Evolutionary conservation across 2,888 invertebrate genomes (phyloP), one percentile per base, ranked within the genome.

Genomic region (Nineta flava): DNA sequence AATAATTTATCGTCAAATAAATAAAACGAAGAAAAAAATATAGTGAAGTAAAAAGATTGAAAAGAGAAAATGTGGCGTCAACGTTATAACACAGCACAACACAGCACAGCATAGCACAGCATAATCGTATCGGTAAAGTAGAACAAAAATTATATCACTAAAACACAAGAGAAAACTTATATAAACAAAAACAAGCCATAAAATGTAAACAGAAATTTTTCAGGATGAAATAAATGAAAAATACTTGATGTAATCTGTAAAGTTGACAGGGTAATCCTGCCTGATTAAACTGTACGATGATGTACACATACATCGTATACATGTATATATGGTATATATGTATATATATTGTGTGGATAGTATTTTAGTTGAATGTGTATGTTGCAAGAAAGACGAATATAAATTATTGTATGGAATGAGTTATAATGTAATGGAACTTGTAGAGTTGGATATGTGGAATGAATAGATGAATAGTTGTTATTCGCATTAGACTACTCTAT

Each of bases 211-310:
- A 44, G 21, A 44, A 44, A 44, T 44, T 44, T 44, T 44, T 44
- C 44, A 26, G 26, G 41, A 50, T 48, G 42, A 43, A 51, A 53
- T 55, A 61, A 60, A 62, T 65, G 65, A 65, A 66, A 67, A 67
- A 65, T 66, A 65, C 65, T 65, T 65, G 64, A 64, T 65, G 65
- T 66, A 67, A 67, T 67, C 65, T 65, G 64, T 65, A 63, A 63
- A 64, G 65, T 62, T 64, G 65, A 66, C 65, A 65, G 62, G 61
- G 64, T 65, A 66, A 65, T 65, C 65, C 62, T 60, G 61, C 62
- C 61, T 62, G 61, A 65, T 64, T 64, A 65, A 64, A 65, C 64
- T 64, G 65, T 64, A 65, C 65, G 65, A 38, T 38, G 38, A 38
- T 38, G 15, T 38, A 38, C 38, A 38, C 12, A 15, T 7, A 13